Evolutionary conservation across 92 coral and sea anemone species (phyloP).

Genomic region (Palythoa caribaeorum): DNA sequence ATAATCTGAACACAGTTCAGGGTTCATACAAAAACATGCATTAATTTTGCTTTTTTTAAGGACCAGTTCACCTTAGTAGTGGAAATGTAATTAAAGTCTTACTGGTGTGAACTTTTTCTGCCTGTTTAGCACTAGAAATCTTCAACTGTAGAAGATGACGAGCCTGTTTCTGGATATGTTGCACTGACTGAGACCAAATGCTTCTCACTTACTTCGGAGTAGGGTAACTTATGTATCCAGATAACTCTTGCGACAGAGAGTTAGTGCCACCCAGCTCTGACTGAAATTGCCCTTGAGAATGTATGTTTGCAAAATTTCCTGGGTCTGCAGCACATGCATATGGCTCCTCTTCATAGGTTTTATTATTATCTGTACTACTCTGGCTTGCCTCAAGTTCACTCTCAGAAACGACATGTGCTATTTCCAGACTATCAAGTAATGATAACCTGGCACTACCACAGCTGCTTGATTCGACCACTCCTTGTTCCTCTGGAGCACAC

Average conservation of each 20-base stretch:
- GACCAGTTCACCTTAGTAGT: too few species aligned
- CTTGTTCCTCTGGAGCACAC: constrained; percentile 43
- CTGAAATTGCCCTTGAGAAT: background rate
- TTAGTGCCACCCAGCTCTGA: background rate
- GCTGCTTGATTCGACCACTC: constrained; percentile 17
- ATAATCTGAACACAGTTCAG: too few species aligned
- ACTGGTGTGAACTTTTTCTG: too few species aligned
- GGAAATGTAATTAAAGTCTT: too few species aligned
- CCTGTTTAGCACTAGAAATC: background rate
- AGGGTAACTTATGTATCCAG: too few species aligned
- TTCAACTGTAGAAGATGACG: background rate
- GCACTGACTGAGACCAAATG: background rate
- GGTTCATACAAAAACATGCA: too few species aligned
- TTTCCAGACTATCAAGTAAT: constrained; percentile 1
- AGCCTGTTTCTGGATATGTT: background rate
- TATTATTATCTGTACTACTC: background rate
- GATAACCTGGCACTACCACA: background rate
- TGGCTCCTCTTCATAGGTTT: background rate
- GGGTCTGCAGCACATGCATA: background rate
- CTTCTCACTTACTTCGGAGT: too few species aligned
- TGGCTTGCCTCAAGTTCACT: constrained; percentile 37
- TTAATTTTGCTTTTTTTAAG: too few species aligned
- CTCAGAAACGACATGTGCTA: constrained; percentile 12
- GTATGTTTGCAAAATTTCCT: background rate
- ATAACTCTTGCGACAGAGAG: too few species aligned